A percentile compares a stretch with the other conserved stretches of the same genome.
Evolutionary conservation across 2,888 invertebrate genomes (phyloP).

Genomic region (Papilio gigon): DNA sequence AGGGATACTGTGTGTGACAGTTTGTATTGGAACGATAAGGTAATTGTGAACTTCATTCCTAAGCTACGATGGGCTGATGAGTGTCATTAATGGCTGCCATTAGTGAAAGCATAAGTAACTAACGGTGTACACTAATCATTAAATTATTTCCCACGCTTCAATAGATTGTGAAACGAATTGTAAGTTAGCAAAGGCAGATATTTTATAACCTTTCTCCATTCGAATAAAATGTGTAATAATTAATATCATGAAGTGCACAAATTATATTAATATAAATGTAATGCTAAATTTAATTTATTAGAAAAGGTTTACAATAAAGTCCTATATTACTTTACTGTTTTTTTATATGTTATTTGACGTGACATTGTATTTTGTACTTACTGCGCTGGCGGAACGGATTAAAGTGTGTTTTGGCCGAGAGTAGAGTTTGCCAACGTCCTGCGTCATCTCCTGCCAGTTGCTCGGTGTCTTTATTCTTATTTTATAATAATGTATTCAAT

Average conservation of each 20-base stretch:
- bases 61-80: background rate
- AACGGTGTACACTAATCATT: slow-evolving; percentile 3
- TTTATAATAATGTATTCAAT: background rate
- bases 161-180: slow-evolving; percentile 14
- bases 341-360: background rate
- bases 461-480: too few species aligned
- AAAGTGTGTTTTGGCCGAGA: too few species aligned
- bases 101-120: slow-evolving; percentile 6
- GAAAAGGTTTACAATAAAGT: too few species aligned
- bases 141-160: slow-evolving; percentile 10
- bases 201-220: background rate
- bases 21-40: background rate
- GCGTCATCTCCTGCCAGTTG: too few species aligned
- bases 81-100: background rate
- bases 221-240: background rate
- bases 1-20: background rate
- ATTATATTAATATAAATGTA: too few species aligned
- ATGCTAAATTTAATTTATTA: too few species aligned
- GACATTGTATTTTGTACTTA: too few species aligned
- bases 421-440: too few species aligned
- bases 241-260: background rate
- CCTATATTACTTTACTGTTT: too few species aligned
- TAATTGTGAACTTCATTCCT: background rate
- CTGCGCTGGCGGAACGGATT: too few species aligned
- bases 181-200: background rate